These are phyloP conservation scores for Oxycera nigricornis DNA, from an alignment of 2,888 invertebrate genomes.

Conservation along the genomic window DNA sequence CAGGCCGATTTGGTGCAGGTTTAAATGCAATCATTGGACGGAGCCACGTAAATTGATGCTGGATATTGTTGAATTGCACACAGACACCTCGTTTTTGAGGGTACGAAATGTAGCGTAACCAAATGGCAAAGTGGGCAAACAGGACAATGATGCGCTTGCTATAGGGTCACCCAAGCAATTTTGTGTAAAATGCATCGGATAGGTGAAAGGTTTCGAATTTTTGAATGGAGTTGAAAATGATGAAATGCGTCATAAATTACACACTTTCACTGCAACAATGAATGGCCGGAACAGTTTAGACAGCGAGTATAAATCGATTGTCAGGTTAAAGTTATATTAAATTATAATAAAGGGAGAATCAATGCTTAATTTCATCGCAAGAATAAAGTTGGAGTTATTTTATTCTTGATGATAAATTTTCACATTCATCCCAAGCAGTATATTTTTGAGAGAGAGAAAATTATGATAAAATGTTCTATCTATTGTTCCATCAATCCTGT, in stretches of 20 bases:
- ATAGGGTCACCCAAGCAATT: not conserved
- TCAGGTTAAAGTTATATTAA: not conserved
- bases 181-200: constrained; percentile 17
- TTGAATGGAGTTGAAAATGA: constrained; percentile 39
- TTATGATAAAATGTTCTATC: no score
- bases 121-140: constrained; percentile 9
- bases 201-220: constrained; percentile 25
- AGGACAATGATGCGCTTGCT: not conserved
- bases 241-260: constrained; percentile 39
- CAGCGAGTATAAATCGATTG: not conserved
- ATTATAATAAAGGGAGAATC: not conserved
- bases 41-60: constrained; percentile 30
- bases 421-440: no score
- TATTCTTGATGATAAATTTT: no score
- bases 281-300: not conserved
- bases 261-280: constrained; percentile 34
- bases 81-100: constrained; percentile 26
- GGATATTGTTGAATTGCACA: constrained; percentile 30
- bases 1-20: constrained; percentile 37
- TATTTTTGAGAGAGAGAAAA: no score
- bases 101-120: constrained; percentile 18
- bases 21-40: constrained; percentile 39
- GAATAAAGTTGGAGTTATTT: no score
- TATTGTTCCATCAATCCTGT: no score
- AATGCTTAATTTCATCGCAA: no score